These are phyloP conservation scores for Haliclona indistincta DNA, from an alignment of 37 sponge, comb jelly and placozoan genomes.

Conservation along the genomic window DNA sequence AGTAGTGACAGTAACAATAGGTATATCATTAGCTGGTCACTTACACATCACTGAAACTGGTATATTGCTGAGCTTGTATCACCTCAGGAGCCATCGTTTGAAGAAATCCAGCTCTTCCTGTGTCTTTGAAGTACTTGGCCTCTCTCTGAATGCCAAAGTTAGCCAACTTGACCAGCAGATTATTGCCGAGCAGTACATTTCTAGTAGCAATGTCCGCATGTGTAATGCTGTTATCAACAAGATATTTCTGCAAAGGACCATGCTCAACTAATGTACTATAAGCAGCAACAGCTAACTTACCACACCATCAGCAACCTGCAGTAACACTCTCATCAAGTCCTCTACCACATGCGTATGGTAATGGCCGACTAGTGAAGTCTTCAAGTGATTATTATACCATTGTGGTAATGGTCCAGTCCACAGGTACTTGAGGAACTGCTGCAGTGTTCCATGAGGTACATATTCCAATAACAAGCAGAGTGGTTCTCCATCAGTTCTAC, in stretches of 20 bases:
- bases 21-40: neutral
- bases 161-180: slow-evolving; percentile 60
- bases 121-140: slow-evolving; percentile 70
- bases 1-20: neutral
- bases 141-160: slow-evolving; percentile 67
- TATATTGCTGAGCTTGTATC: slow-evolving; percentile 50
- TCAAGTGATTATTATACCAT: slow-evolving; percentile 53
- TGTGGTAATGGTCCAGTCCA: slow-evolving; percentile 61
- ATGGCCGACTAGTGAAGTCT: slow-evolving; percentile 5
- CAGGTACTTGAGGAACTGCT: slow-evolving; percentile 45
- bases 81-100: slow-evolving; percentile 81
- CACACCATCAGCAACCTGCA: slow-evolving; percentile 71
- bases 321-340: slow-evolving; percentile 49
- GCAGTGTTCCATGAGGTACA: slow-evolving; percentile 54
- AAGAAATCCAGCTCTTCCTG: slow-evolving; percentile 59
- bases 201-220: slow-evolving; percentile 69
- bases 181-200: slow-evolving; percentile 52
- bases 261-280: neutral
- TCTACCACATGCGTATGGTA: slow-evolving; percentile 46
- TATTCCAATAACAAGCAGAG: slow-evolving; percentile 55
- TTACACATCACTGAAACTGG: slow-evolving; percentile 75
- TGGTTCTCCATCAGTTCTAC: slow-evolving; percentile 24
- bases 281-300: slow-evolving; percentile 18
- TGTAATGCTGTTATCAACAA: slow-evolving; percentile 54
- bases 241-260: slow-evolving; percentile 36